These are phyloP conservation scores for Oxyura jamaicensis DNA, from an alignment of 2,113 vertebrate genomes.

Conservation along the genomic window DNA sequence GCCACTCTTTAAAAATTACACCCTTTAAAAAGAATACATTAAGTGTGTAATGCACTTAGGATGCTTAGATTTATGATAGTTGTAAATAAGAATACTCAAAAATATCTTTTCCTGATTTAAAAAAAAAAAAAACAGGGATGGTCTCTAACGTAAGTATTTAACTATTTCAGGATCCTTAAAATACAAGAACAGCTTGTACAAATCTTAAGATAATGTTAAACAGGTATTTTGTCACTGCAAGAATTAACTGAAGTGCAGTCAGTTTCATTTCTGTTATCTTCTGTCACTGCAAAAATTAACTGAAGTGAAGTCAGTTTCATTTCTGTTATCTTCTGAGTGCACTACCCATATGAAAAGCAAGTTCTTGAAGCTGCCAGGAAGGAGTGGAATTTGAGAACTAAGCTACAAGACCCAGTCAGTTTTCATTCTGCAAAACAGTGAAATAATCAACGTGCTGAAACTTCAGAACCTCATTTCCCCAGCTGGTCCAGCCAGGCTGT, in stretches of 20 bases:
- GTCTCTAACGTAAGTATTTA: background rate
- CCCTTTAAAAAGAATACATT: background rate
- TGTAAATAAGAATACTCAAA: background rate
- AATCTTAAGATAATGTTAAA: background rate
- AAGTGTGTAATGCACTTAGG: background rate
- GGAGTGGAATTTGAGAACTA: background rate
- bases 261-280: background rate
- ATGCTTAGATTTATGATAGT: background rate
- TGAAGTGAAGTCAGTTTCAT: background rate
- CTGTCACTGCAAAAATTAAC: background rate
- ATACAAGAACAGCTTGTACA: background rate
- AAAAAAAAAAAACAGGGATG: background rate
- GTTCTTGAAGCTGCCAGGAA: background rate
- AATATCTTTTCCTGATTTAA: background rate
- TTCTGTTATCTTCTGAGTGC: background rate
- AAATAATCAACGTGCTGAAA: conserved; percentile 92
- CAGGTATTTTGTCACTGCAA: background rate
- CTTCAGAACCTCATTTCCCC: conserved; percentile 97
- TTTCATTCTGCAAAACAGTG: conserved; percentile 35
- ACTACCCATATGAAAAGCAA: background rate
- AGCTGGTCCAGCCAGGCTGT: conserved; percentile 94
- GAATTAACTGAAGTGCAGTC: background rate
- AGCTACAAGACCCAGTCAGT: conserved; percentile 1
- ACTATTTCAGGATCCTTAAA: background rate
- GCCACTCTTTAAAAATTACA: background rate